Percentiles rank a stretch among this genome's conserved stretches.
phyloP scores from a whole-genome alignment of 2,797 vertebrate species.

The Poecilia picta region DNA sequence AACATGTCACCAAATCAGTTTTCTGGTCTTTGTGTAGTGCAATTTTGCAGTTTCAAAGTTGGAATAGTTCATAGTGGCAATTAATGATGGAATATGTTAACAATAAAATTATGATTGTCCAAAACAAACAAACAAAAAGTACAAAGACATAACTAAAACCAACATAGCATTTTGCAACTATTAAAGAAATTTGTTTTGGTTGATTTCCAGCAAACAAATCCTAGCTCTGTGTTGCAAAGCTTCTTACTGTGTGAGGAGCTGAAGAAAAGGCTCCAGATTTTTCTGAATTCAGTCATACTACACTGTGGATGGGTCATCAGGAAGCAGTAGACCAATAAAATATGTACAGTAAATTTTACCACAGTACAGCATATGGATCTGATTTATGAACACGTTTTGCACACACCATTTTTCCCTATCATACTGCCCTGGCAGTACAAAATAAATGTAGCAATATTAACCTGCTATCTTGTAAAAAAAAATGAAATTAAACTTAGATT shows the following conservation, averaged over 20 bases:
- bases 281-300: slow-evolving; percentile 7
- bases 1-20: background rate
- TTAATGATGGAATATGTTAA: background rate
- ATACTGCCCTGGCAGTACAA: background rate
- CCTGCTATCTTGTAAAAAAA: background rate
- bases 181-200: background rate
- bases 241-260: no score
- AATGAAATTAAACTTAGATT: background rate
- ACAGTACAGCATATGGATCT: background rate
- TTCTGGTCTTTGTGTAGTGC: background rate
- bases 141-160: background rate
- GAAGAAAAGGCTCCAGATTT: background rate
- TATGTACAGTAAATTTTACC: background rate
- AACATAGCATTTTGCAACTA: slow-evolving; percentile 1
- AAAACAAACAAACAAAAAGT: background rate
- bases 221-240: background rate
- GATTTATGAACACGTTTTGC: background rate
- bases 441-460: background rate
- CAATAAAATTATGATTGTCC: background rate
- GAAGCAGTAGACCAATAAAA: background rate
- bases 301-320: background rate
- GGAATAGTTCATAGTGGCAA: background rate
- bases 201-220: background rate
- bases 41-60: background rate
- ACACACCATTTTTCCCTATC: background rate